phyloP scores from a whole-genome alignment of 2,113 vertebrate genomes.

The Pteruthius melanotis region DNA sequence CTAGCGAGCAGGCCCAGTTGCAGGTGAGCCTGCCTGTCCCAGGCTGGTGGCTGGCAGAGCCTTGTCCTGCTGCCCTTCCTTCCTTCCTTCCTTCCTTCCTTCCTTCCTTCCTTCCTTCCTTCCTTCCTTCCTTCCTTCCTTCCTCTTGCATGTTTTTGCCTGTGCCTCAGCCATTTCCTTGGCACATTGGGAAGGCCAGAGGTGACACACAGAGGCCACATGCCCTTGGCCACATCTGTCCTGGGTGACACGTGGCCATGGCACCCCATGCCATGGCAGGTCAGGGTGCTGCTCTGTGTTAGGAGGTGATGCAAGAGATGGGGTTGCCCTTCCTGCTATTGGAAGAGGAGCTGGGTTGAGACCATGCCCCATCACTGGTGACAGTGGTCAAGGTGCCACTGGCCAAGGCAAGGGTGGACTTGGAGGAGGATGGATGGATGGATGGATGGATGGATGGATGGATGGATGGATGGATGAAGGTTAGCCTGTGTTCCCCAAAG shows the following conservation, averaged over 20 bases:
- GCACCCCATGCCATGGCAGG: background rate
- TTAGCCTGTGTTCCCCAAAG: background rate
- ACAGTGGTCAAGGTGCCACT: background rate
- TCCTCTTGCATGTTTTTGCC: background rate
- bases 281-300: fast-evolving
- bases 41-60: background rate
- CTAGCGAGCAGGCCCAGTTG: fast-evolving
- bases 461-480: background rate
- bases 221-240: background rate
- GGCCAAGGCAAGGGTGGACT: background rate
- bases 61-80: background rate
- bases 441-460: background rate
- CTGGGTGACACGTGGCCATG: background rate
- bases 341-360: background rate
- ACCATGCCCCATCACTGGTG: background rate
- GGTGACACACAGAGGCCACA: background rate
- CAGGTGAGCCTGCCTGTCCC: background rate
- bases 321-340: background rate
- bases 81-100: background rate
- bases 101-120: background rate
- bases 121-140: background rate
- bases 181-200: too few relatives aligned
- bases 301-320: background rate
- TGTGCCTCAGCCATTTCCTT: background rate
- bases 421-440: background rate